Percentiles rank a stretch among this genome's conserved stretches.
phyloP scores from a whole-genome alignment of 2,797 vertebrate genomes.

The Champsocephalus gunnari region DNA sequence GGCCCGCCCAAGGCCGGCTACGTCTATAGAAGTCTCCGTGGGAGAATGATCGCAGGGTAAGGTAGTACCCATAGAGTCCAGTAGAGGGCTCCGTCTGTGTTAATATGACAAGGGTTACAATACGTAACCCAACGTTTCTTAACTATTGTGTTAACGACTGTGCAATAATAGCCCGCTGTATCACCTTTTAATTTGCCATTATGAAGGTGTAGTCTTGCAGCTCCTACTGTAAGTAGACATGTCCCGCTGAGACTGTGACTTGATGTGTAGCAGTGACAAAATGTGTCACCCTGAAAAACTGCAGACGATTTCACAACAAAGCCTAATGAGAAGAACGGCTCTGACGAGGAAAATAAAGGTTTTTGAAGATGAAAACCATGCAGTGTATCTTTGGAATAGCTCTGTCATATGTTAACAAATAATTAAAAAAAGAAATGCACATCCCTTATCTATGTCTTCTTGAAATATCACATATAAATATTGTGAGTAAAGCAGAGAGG shows the following conservation, averaged over 20 bases:
- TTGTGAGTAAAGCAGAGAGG: not conserved
- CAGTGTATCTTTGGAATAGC: too few species aligned
- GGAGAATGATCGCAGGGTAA: too few species aligned
- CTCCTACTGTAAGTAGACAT: not conserved
- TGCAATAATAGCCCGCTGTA: not conserved
- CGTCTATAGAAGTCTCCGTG: too few species aligned
- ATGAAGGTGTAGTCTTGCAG: not conserved
- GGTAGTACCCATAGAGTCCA: too few species aligned
- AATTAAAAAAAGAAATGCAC: not conserved
- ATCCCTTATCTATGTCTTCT: conserved; percentile 1
- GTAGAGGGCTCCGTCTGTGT: too few species aligned
- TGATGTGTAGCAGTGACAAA: not conserved
- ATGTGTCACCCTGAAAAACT: not conserved
- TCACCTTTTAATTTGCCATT: not conserved
- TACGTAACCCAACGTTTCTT: too few species aligned
- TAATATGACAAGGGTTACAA: too few species aligned
- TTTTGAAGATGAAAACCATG: not conserved
- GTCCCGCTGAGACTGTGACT: not conserved
- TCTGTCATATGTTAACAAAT: conserved; percentile 2
- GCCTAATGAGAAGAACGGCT: not conserved
- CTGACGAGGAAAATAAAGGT: not conserved
- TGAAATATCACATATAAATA: not conserved
- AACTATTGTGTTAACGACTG: not conserved
- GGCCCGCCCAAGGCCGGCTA: too few species aligned
- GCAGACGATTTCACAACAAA: too few species aligned